phyloP scores from a whole-genome alignment of 2,888 invertebrate genomes.

The Hydrotaea diabolus region DNA sequence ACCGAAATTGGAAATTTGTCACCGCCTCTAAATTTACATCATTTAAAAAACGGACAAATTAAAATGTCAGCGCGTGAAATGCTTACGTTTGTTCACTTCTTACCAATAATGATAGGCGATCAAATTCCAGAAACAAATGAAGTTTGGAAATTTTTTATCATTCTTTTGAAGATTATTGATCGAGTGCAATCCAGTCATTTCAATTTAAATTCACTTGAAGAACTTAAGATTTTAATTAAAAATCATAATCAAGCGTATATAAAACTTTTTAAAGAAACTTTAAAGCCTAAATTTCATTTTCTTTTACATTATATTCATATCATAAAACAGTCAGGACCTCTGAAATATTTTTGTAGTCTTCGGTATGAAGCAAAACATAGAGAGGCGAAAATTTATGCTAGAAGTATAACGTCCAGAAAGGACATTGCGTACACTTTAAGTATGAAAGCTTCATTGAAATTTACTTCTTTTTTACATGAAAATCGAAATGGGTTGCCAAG shows the following conservation, averaged over 20 bases:
- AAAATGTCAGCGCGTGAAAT: slow-evolving; percentile 56
- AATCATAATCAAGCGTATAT: slow-evolving; percentile 19
- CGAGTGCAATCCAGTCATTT: slow-evolving; percentile 26
- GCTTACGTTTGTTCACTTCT: slow-evolving; percentile 47
- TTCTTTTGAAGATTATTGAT: slow-evolving; percentile 33
- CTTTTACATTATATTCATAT: slow-evolving; percentile 32
- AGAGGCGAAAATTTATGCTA: slow-evolving; percentile 28
- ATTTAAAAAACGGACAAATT: slow-evolving; percentile 39
- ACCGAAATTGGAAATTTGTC: no score
- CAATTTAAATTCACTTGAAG: slow-evolving; percentile 35
- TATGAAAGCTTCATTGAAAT: slow-evolving; percentile 9
- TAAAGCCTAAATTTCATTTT: slow-evolving; percentile 23
- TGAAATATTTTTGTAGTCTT: slow-evolving; percentile 31
- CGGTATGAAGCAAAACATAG: slow-evolving; percentile 29
- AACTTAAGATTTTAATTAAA: slow-evolving; percentile 1
- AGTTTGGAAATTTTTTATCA: slow-evolving; percentile 35
- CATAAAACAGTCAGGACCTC: slow-evolving; percentile 32
- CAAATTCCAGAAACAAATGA: slow-evolving; percentile 13
- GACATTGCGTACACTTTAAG: slow-evolving; percentile 1
- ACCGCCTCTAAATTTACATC: slow-evolving; percentile 6
- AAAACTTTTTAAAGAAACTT: slow-evolving; percentile 17
- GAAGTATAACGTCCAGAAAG: slow-evolving; percentile 36
- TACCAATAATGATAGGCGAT: slow-evolving; percentile 57
- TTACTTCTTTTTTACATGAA: slow-evolving; percentile 25
- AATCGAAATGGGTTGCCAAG: slow-evolving; percentile 6